Evolutionary conservation across 2,797 vertebrate genomes (phyloP).

Genomic region (Brotula barbata): DNA sequence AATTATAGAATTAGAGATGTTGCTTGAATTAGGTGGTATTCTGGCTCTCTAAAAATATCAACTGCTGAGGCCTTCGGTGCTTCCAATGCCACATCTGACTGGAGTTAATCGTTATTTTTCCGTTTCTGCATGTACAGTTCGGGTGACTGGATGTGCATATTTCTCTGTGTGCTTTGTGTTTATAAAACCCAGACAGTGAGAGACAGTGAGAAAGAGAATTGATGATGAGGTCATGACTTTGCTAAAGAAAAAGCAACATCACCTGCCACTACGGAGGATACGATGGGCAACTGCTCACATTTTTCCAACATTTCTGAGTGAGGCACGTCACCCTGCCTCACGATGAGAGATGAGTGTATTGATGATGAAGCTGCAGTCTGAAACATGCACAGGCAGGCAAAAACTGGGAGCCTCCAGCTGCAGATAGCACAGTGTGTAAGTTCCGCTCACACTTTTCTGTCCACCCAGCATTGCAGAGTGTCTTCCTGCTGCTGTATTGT

Average conservation of each 20-base stretch:
- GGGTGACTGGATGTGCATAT: background rate
- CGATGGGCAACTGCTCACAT: background rate
- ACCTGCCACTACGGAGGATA: background rate
- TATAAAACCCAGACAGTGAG: background rate
- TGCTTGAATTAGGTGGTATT: conserved; percentile 42
- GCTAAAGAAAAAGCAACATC: background rate
- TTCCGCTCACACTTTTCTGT: conserved; percentile 16
- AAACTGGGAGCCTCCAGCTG: conserved; percentile 31
- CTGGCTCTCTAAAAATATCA: conserved; percentile 44
- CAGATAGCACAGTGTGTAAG: conserved; percentile 35
- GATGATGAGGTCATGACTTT: no score
- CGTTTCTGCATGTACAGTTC: no score
- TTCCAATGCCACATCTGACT: conserved; percentile 27
- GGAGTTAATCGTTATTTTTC: conserved; percentile 8
- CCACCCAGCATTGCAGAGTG: conserved; percentile 24
- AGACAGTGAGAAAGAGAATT: no score
- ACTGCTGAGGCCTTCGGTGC: conserved; percentile 37
- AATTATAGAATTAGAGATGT: conserved; percentile 44
- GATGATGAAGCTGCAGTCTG: conserved; percentile 44
- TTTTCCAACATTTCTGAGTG: conserved; percentile 1
- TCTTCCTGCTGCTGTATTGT: background rate
- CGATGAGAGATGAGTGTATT: conserved; percentile 23
- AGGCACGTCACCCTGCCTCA: conserved; percentile 3
- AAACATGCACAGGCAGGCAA: conserved; percentile 32
- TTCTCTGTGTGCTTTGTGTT: background rate